A percentile compares a stretch with the other conserved stretches of the same genome.
Evolutionary conservation across 2,888 invertebrate species (phyloP).

Genomic region (Drosophila stalkeri): DNA sequence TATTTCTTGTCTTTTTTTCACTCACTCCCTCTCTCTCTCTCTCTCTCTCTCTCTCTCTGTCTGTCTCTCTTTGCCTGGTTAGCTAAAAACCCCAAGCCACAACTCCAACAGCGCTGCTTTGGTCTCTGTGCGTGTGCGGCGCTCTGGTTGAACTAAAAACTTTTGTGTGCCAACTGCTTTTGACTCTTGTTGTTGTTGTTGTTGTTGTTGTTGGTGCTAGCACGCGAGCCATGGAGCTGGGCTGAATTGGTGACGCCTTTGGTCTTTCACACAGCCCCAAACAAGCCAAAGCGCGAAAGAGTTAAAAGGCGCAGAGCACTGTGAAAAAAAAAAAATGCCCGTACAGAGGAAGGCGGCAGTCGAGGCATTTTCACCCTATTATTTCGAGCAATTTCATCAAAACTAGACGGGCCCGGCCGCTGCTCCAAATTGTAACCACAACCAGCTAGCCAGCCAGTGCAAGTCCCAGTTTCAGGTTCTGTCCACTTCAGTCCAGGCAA

Average conservation of each 20-base stretch:
- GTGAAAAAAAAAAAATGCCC: conserved; percentile 21
- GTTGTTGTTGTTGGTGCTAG: conserved; percentile 28
- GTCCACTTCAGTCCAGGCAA: conserved; percentile 26
- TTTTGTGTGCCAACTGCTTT: conserved; percentile 68
- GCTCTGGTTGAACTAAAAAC: conserved; percentile 62
- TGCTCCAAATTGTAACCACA: conserved; percentile 76
- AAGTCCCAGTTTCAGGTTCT: conserved; percentile 28
- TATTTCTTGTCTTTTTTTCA: conserved; percentile 2
- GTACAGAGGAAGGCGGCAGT: conserved; percentile 30
- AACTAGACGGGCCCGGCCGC: conserved; percentile 68
- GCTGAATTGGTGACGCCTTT: conserved; percentile 62
- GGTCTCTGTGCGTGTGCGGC: conserved; percentile 46
- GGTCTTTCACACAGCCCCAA: conserved; percentile 60
- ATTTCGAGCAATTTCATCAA: conserved; percentile 78
- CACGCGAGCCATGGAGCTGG: conserved; percentile 46
- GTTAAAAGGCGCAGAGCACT: conserved; percentile 62
- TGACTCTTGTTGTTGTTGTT: conserved; percentile 41
- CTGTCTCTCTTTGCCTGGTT: conserved; percentile 5
- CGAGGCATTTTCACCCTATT: conserved; percentile 76
- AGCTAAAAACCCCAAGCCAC: conserved; percentile 42
- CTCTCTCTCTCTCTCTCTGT: too few relatives aligned
- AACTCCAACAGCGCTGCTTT: conserved; percentile 42
- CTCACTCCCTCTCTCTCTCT: too few relatives aligned
- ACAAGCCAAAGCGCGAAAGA: conserved; percentile 67
- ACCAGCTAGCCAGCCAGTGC: conserved; percentile 32